phyloP scores from a whole-genome alignment of 2,113 vertebrate genomes.

The Pteronura brasiliensis region DNA sequence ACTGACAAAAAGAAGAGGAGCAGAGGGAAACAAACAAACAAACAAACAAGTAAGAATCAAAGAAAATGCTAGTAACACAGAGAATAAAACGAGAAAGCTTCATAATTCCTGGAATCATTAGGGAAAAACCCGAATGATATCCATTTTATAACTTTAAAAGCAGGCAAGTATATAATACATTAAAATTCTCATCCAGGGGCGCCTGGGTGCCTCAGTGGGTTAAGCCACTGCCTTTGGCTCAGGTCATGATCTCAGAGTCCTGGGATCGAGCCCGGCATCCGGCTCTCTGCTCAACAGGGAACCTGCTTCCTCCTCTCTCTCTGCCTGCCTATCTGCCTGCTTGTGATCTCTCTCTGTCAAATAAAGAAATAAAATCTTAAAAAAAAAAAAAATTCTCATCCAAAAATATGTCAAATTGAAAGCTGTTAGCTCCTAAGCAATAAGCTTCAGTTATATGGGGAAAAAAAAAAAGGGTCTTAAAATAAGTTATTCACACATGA shows the following conservation, averaged over 20 bases:
- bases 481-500: background rate
- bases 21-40: background rate
- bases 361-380: too few relatives aligned
- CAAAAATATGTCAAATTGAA: background rate
- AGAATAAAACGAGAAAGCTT: background rate
- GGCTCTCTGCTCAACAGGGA: too few relatives aligned
- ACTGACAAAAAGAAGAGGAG: background rate
- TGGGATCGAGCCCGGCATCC: too few relatives aligned
- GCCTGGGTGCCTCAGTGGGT: too few relatives aligned
- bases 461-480: conserved; percentile 10
- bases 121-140: background rate
- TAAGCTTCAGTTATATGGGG: background rate
- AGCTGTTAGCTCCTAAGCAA: background rate
- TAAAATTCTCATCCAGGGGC: background rate
- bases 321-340: too few relatives aligned
- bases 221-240: too few relatives aligned
- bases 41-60: background rate
- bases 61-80: background rate
- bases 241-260: too few relatives aligned
- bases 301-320: too few relatives aligned
- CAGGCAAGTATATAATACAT: background rate
- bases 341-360: too few relatives aligned
- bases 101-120: background rate
- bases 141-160: background rate
- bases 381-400: background rate